These are phyloP conservation scores for Sepioteuthis lessoniana DNA, from an alignment of 2,888 invertebrate species.

Conservation along the genomic window DNA sequence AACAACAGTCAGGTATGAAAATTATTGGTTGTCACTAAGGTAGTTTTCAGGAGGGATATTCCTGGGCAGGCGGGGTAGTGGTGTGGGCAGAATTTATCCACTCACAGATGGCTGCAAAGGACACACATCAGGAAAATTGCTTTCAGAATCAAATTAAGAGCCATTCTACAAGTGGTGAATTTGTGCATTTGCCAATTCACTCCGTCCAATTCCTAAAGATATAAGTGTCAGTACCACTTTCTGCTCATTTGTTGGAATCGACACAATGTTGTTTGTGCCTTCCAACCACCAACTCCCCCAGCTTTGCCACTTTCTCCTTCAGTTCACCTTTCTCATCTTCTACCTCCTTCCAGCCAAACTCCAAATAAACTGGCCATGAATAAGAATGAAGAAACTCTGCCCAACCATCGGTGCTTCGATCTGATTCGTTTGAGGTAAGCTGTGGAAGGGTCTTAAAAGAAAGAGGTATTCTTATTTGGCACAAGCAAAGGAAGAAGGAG, in stretches of 20 bases:
- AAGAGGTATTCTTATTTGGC: neutral
- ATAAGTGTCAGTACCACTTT: conserved; percentile 34
- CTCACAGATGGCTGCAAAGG: conserved; percentile 39
- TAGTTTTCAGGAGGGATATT: neutral
- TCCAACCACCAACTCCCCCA: neutral
- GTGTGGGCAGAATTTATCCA: neutral
- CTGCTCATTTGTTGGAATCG: neutral
- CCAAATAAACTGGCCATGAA: conserved; percentile 9
- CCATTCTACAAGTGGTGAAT: conserved; percentile 45
- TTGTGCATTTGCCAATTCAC: conserved; percentile 43
- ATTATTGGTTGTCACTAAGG: conserved; percentile 15
- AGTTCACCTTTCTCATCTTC: neutral
- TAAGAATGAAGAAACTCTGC: neutral
- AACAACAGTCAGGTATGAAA: conserved; percentile 10
- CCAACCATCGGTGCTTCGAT: neutral
- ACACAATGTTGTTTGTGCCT: neutral
- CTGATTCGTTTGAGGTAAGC: neutral
- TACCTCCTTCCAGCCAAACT: neutral
- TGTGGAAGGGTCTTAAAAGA: neutral
- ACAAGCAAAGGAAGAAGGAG: neutral
- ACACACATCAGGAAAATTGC: conserved; percentile 44
- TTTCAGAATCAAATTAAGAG: conserved; percentile 47
- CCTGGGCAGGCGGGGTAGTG: neutral
- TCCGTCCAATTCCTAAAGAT: neutral
- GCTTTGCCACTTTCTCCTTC: neutral